Evolutionary conservation across 1,140 invertebrate genomes (phyloP), one percentile per base, ranked within the genome.

Genomic region (Linepithema humile): DNA sequence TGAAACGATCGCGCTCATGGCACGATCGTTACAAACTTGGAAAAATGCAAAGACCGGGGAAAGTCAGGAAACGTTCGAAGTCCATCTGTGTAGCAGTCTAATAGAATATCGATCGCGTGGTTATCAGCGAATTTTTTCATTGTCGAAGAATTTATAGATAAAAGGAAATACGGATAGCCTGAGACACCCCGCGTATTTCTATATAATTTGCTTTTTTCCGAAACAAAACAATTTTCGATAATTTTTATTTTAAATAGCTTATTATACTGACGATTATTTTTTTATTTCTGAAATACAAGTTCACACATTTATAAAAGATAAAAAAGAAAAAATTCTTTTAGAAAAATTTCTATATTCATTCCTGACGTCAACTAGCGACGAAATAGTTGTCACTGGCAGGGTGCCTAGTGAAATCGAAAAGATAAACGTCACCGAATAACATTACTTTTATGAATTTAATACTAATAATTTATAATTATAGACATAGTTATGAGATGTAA

Each of bases 61-160:
- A 43, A 80, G 48, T 55, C 38, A 29, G 15, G 35, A 80, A 78
- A 70, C n/a, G 26, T 53, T 70, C 20, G 0, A 50, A 62, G 20
- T 23, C 35, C 23, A n/a, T 55, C 6, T 20, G 7, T 5, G 17
- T 23, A 17, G 10, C 35, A 60, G 26, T 20, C 43, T 20, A 35
- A 75, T 62, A 20, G 6, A 6, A 75, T 23, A 43, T 62, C 57
- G 7, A 43, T 62, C 50, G 35, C 7, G 45, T 40, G 20, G n/a
- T 77, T 50, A 48, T 75, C 57, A 48, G 43, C 23, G n/a, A 45
- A 50, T 57, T 77, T 77, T 74, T 75, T 74, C 20, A 4, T n/a
- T 32, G 43, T 3, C 55, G 20, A 74, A 17, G 23, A 64, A 64
- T 35, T 77, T 23, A n/a, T 23, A 65, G 40, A 48, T 62, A 48